phyloP scores from a whole-genome alignment of 1,140 invertebrate genomes.

The Leptonema lineaticorne region DNA sequence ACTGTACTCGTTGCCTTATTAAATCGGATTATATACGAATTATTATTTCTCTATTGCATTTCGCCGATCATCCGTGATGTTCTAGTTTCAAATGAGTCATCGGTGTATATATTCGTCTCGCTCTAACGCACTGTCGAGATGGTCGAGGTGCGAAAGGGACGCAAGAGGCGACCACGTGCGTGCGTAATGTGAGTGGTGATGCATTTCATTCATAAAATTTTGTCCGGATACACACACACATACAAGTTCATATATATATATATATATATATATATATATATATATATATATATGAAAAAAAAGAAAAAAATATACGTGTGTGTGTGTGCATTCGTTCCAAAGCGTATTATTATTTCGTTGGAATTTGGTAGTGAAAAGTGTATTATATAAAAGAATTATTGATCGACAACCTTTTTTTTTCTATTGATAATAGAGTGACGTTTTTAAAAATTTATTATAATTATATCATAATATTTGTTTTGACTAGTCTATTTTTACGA shows the following conservation, averaged over 20 bases:
- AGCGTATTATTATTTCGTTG: slow-evolving; percentile 33
- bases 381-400: background rate
- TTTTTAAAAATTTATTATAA: background rate
- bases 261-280: no score
- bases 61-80: background rate
- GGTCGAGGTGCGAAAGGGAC: background rate
- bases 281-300: no score
- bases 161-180: slow-evolving; percentile 2
- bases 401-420: slow-evolving; percentile 3
- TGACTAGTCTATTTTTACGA: no score
- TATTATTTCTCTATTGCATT: slow-evolving; percentile 4
- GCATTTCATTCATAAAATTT: slow-evolving; percentile 40
- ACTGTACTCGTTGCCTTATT: no score
- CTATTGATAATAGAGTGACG: background rate
- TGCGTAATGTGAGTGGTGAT: slow-evolving; percentile 13
- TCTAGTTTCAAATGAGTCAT: background rate
- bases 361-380: slow-evolving; percentile 27
- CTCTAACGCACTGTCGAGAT: background rate
- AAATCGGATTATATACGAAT: background rate
- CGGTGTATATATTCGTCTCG: background rate
- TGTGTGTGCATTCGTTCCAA: no score
- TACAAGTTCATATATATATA: slow-evolving; percentile 24
- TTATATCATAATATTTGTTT: no score
- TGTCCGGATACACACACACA: slow-evolving; percentile 9
- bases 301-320: no score